Evolutionary conservation across 2,888 invertebrate genomes (phyloP).

Genomic region (Drosophila emarginata): DNA sequence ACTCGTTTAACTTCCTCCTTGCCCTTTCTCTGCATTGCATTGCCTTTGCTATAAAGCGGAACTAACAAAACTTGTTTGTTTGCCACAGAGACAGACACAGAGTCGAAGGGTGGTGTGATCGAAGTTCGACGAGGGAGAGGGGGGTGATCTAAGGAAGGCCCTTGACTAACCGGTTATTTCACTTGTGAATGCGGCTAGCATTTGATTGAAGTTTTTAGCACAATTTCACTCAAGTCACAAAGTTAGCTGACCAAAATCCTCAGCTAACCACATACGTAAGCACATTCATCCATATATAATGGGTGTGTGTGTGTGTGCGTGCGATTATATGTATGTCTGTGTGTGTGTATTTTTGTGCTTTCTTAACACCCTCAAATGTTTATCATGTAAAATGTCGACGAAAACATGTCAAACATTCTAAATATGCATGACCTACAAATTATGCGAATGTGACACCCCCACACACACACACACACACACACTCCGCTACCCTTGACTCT

Average conservation of each 20-base stretch:
- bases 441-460: constrained; percentile 65
- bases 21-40: background rate
- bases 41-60: constrained; percentile 48
- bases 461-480: constrained; percentile 25
- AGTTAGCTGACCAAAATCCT: constrained; percentile 1
- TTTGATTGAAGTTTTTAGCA: constrained; percentile 69
- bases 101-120: background rate
- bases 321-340: no score
- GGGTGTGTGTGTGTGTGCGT: constrained; percentile 12
- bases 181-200: constrained; percentile 31
- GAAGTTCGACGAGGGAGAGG: background rate
- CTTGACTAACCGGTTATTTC: constrained; percentile 56
- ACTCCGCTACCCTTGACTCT: background rate
- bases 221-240: constrained; percentile 30
- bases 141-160: constrained; percentile 23
- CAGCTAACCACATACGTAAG: constrained; percentile 2
- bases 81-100: background rate
- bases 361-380: constrained; percentile 67
- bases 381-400: constrained; percentile 75
- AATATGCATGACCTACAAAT: constrained; percentile 78
- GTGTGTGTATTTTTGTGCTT: constrained; percentile 20
- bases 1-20: background rate
- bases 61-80: constrained; percentile 67
- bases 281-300: constrained; percentile 3
- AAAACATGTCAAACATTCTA: constrained; percentile 77